These are phyloP conservation scores for Sphaerophoria taeniata DNA, from an alignment of 2,888 invertebrate genomes.

Conservation along the genomic window DNA sequence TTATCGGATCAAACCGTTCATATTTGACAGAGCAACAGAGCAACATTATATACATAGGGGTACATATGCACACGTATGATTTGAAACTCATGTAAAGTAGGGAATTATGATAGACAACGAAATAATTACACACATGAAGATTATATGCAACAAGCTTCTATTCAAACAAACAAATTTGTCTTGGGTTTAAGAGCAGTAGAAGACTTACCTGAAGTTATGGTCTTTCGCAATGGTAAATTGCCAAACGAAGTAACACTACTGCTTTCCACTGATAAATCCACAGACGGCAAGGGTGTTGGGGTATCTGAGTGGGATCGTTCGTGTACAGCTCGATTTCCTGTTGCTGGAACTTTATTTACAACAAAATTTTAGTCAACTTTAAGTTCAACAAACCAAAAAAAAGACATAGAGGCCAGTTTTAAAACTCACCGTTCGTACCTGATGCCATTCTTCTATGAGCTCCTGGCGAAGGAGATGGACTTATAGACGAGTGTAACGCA, in stretches of 20 bases:
- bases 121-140: too few relatives aligned
- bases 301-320: slow-evolving; percentile 96
- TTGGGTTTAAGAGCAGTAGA: not conserved
- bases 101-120: too few relatives aligned
- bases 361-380: slow-evolving; percentile 12
- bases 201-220: slow-evolving; percentile 87
- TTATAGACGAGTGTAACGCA: slow-evolving; percentile 76
- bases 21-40: too few relatives aligned
- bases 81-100: too few relatives aligned
- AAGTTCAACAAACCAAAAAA: not conserved
- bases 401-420: slow-evolving; percentile 1
- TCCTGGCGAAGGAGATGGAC: slow-evolving; percentile 83
- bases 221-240: slow-evolving; percentile 94
- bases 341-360: slow-evolving; percentile 74
- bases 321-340: slow-evolving; percentile 87
- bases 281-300: slow-evolving; percentile 91
- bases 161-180: not conserved
- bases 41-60: too few relatives aligned
- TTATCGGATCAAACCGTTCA: too few relatives aligned
- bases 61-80: too few relatives aligned
- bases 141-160: too few relatives aligned
- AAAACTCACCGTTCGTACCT: slow-evolving; percentile 81
- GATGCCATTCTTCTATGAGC: slow-evolving; percentile 86
- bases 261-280: slow-evolving; percentile 96
- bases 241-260: slow-evolving; percentile 97